Percentiles rank a stretch among this genome's conserved stretches.
Evolutionary conservation across 2,797 vertebrate species (phyloP).

Genomic region (Manis pentadactyla): DNA sequence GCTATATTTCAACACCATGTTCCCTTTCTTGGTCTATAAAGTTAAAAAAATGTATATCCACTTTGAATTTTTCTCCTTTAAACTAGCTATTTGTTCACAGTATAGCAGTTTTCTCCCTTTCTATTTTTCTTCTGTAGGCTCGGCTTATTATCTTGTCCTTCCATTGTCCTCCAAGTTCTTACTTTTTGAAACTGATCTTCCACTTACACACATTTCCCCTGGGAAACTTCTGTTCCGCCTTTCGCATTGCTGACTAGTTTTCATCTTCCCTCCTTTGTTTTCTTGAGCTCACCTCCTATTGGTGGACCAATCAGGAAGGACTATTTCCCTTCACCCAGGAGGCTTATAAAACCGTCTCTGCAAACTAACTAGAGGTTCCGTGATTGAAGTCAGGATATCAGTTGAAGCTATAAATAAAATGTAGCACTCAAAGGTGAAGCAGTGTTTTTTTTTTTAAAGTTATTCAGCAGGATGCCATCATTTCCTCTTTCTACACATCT

Average conservation of each 20-base stretch:
- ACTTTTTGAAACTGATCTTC: conserved; percentile 59
- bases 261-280: conserved; percentile 52
- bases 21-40: background rate
- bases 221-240: conserved; percentile 48
- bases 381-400: conserved; percentile 60
- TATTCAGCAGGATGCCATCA: conserved; percentile 67
- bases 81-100: background rate
- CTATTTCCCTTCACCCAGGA: conserved; percentile 50
- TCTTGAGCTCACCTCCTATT: conserved; percentile 1
- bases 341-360: conserved; percentile 66
- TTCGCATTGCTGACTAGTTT: conserved; percentile 39
- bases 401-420: conserved; percentile 73
- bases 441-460: conserved; percentile 25
- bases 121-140: background rate
- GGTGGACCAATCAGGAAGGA: conserved; percentile 25
- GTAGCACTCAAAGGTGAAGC: conserved; percentile 39
- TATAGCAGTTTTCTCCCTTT: background rate
- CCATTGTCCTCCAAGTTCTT: conserved; percentile 45
- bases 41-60: background rate
- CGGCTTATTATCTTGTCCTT: conserved; percentile 55
- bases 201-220: background rate
- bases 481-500: conserved; percentile 66
- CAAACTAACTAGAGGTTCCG: conserved; percentile 61
- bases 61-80: background rate
- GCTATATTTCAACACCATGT: background rate